A percentile compares a stretch with the other conserved stretches of the same genome.
These are phyloP conservation scores for Sesamia nonagrioides DNA, from an alignment of 1,140 invertebrate genomes.

Conservation along the genomic window DNA sequence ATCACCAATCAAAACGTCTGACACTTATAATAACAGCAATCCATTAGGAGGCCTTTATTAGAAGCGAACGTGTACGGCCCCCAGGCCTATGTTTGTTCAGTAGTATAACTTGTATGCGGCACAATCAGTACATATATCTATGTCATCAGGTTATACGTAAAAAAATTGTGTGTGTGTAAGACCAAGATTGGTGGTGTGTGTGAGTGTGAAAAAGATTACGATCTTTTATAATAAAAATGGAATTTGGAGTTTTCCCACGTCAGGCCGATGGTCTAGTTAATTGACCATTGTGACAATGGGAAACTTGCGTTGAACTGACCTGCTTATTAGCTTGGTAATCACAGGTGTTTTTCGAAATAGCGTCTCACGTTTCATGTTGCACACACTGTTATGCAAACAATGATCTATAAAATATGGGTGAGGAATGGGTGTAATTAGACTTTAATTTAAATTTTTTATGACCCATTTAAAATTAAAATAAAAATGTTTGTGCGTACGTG, in stretches of 20 bases:
- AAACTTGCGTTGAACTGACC: slow-evolving; percentile 77
- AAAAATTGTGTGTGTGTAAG: slow-evolving; percentile 18
- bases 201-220: slow-evolving; percentile 41
- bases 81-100: neutral
- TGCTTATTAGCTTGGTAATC: slow-evolving; percentile 72
- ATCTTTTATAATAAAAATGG: slow-evolving; percentile 46
- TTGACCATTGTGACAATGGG: slow-evolving; percentile 83
- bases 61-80: neutral
- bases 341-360: slow-evolving; percentile 76
- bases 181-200: slow-evolving; percentile 27
- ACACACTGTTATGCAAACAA: slow-evolving; percentile 46
- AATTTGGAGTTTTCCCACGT: slow-evolving; percentile 60
- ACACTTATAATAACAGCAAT: neutral
- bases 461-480: no score
- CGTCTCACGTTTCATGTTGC: slow-evolving; percentile 77
- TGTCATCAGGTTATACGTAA: slow-evolving; percentile 6
- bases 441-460: neutral
- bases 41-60: neutral
- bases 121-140: slow-evolving; percentile 2
- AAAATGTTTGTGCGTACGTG: no score
- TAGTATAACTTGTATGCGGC: neutral
- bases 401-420: slow-evolving; percentile 23
- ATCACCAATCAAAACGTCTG: slow-evolving; percentile 1
- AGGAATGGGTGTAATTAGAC: neutral
- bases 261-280: slow-evolving; percentile 67